A percentile compares a stretch with the other conserved stretches of the same genome.
Evolutionary conservation across 2,113 vertebrate genomes (phyloP).

Genomic region (Gila orcuttii): DNA sequence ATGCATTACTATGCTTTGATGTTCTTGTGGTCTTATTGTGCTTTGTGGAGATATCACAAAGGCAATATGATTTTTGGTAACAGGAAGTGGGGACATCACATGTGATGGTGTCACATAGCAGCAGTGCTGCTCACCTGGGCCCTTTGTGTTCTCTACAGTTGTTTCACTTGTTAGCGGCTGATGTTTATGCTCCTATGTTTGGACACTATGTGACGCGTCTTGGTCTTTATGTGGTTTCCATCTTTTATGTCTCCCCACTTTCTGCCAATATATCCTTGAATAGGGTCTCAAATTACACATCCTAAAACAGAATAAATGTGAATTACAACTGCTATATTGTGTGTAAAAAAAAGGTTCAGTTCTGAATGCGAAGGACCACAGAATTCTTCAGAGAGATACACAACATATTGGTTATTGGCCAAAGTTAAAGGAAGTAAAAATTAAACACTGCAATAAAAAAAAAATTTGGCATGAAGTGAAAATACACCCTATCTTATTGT

Average conservation of each 20-base stretch:
- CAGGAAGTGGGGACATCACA: conserved; percentile 34
- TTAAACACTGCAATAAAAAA: no score
- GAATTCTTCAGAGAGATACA: not conserved
- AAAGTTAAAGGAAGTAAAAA: not conserved
- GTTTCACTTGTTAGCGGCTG: conserved; percentile 14
- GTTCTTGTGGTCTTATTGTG: not conserved
- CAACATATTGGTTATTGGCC: not conserved
- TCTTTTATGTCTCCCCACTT: conserved; percentile 14
- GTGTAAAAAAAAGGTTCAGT: not conserved
- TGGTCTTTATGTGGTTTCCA: conserved; percentile 29
- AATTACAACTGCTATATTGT: not conserved
- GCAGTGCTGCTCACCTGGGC: conserved; percentile 17
- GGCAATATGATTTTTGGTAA: not conserved
- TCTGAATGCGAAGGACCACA: not conserved
- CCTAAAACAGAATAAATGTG: not conserved
- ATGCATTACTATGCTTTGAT: not conserved
- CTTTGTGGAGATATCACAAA: not conserved
- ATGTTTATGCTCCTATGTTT: not conserved
- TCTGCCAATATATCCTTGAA: not conserved
- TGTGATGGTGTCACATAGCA: conserved; percentile 14
- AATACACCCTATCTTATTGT: not conserved
- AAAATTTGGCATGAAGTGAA: not conserved
- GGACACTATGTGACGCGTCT: not conserved
- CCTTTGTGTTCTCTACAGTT: conserved; percentile 21
- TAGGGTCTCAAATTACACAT: conserved; percentile 10